phyloP scores from a whole-genome alignment of 2,113 vertebrate species.

The Archocentrus centrarchus region DNA sequence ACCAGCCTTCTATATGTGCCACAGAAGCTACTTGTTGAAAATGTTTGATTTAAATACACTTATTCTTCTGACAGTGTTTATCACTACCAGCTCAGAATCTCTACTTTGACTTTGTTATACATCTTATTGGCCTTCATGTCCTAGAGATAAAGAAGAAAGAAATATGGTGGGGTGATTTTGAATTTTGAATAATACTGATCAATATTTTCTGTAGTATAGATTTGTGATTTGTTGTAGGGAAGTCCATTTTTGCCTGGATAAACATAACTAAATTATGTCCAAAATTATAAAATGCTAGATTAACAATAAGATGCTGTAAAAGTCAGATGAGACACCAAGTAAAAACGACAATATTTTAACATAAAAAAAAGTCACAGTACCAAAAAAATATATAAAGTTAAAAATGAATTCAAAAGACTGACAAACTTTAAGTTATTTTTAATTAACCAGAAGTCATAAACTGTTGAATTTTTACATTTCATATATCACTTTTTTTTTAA shows the following conservation, averaged over 20 bases:
- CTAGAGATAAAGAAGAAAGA: constrained; percentile 17
- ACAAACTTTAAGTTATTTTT: too few species aligned
- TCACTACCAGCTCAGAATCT: constrained; percentile 25
- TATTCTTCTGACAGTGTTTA: constrained; percentile 12
- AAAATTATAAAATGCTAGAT: background rate
- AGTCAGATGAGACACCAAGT: background rate
- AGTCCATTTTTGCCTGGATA: constrained; percentile 11
- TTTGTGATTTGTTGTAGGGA: constrained; percentile 24
- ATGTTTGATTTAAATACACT: background rate
- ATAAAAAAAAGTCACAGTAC: too few species aligned
- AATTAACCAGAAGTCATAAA: too few species aligned
- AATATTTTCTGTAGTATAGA: constrained; percentile 47
- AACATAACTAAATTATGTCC: background rate
- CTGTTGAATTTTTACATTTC: too few species aligned
- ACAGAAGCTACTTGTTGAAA: background rate
- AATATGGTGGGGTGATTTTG: constrained; percentile 8
- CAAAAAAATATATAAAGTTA: too few species aligned
- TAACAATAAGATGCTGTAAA: background rate
- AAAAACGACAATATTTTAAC: background rate
- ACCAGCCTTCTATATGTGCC: constrained; percentile 1
- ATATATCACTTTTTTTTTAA: background rate
- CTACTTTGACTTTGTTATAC: constrained; percentile 15
- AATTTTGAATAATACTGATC: background rate
- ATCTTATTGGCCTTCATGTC: constrained; percentile 24
- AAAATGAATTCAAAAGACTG: too few species aligned